A percentile compares a stretch with the other conserved stretches of the same genome.
These are phyloP conservation scores for Prietella phreatophila DNA, from an alignment of 2,113 vertebrate genomes.

Conservation along the genomic window DNA sequence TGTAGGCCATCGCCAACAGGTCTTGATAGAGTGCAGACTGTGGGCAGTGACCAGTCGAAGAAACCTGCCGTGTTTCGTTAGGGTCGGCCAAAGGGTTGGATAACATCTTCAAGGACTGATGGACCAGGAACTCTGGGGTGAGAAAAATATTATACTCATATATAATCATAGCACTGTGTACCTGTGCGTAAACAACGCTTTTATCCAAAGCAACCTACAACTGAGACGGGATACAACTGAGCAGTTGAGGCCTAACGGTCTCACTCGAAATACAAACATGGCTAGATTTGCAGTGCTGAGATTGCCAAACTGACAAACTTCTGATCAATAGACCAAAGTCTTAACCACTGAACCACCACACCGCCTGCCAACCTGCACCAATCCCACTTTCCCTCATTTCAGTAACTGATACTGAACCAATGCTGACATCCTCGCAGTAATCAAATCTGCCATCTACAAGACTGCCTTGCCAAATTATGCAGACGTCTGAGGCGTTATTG, in stretches of 20 bases:
- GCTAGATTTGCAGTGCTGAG: background rate
- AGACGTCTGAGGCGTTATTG: no score
- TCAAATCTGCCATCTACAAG: background rate
- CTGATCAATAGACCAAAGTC: background rate
- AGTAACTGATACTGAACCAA: background rate
- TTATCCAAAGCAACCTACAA: background rate
- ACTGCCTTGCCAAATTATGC: background rate
- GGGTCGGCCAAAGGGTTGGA: conserved; percentile 43
- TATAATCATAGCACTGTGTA: no score
- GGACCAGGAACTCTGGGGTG: background rate
- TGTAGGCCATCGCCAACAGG: conserved; percentile 30
- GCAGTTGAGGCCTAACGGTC: background rate
- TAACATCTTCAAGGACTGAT: conserved; percentile 42
- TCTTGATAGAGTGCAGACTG: conserved; percentile 33
- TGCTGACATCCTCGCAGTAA: background rate
- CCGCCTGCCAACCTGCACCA: background rate
- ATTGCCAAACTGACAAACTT: background rate
- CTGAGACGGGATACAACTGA: background rate
- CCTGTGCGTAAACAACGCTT: background rate
- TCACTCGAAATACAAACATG: background rate
- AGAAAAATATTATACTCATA: background rate
- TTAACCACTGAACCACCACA: background rate
- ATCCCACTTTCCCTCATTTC: background rate
- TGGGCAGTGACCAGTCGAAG: conserved; percentile 27
- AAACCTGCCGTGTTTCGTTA: conserved; percentile 24